phyloP scores from a whole-genome alignment of 37 sponge, comb jelly and placozoan species.

The Eunapius fragilis region DNA sequence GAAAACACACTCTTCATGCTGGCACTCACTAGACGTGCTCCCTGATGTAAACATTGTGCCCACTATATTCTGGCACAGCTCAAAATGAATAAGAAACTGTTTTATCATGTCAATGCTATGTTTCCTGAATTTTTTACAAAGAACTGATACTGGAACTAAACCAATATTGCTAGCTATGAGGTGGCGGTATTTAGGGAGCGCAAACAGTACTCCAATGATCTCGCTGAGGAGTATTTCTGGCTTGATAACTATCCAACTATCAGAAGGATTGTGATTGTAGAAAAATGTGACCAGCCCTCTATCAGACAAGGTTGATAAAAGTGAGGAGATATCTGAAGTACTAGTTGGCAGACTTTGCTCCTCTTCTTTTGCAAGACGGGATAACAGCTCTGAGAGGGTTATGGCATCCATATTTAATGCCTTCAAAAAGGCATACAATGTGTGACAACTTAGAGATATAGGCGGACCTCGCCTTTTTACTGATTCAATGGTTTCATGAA shows the following conservation, averaged over 20 bases:
- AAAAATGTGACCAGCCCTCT: conserved; percentile 4
- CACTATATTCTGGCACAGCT: conserved; percentile 21
- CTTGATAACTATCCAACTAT: conserved; percentile 28
- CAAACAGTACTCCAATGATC: conserved; percentile 21
- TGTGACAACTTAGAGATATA: background rate
- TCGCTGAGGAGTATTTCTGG: conserved; percentile 2
- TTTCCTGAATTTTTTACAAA: background rate
- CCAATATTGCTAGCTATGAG: conserved; percentile 5
- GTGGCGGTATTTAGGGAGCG: background rate
- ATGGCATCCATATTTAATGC: background rate
- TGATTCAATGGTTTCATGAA: no score
- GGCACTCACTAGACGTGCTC: no score
- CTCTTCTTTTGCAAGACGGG: background rate
- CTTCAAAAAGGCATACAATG: conserved; percentile 8
- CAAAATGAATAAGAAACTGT: conserved; percentile 13
- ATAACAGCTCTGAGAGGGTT: conserved; percentile 1
- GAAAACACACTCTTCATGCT: conserved; percentile 2
- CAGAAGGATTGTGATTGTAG: background rate
- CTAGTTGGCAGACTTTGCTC: background rate
- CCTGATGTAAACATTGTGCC: no score
- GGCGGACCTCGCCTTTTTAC: no score
- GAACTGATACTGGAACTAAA: conserved; percentile 7
- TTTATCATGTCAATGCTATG: conserved; percentile 2
- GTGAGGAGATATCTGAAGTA: background rate
- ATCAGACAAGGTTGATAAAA: conserved; percentile 3